Base-by-base conservation (phyloP, 2,797 vertebrate species). In the Enteromius unitaeniatus region DNA sequence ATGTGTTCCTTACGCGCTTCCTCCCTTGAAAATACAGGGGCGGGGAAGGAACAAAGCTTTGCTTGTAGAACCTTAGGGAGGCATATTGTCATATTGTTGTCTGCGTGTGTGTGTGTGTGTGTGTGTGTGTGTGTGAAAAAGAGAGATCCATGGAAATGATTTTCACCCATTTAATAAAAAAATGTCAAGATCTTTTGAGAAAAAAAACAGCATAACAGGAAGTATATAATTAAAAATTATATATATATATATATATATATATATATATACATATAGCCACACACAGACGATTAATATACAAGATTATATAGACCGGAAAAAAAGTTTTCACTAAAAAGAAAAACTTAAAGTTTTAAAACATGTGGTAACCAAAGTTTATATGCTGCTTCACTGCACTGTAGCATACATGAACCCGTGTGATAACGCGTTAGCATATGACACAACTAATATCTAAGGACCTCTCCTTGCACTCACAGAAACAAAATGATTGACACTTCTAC, bases 21-120 rank as follows among this genome's bases (percentile, higher is more conserved):
- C 91, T 89, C 89, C 85, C 65, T 89, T 87, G 89, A 90, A 91
- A 93, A 89, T 81, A 88, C 87, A 86, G 89, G 90, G 90, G 81
- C 87, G 86, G 84, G 79, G 83, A 82, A 58, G 77, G 86, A 86
- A 91, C 91, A 92, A 88, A 92, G 89, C 92, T 90, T 89, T 87
- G 82, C 88, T 92, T 93, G 88, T 92, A 84, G 81, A 85, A 79
- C 73, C 79, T 85, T 89, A 49, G 88, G 90, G 88, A 91, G 85
- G 74, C 87, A 85, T 85, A 86, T 87, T 85, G 86, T 85, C 47
- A 68, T 68, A 64, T 58, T 64, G 53, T 82, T 87, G 58, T 84
- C 79, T 49, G 69, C 74, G 86, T 81, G 85, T 85, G 85, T 82
- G 58, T 80, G 84, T 75, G 84, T 55, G 82, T n/a, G 81, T 70